Evolutionary conservation across 2,888 invertebrate genomes (phyloP).

Genomic region (Eretmocerus hayati): DNA sequence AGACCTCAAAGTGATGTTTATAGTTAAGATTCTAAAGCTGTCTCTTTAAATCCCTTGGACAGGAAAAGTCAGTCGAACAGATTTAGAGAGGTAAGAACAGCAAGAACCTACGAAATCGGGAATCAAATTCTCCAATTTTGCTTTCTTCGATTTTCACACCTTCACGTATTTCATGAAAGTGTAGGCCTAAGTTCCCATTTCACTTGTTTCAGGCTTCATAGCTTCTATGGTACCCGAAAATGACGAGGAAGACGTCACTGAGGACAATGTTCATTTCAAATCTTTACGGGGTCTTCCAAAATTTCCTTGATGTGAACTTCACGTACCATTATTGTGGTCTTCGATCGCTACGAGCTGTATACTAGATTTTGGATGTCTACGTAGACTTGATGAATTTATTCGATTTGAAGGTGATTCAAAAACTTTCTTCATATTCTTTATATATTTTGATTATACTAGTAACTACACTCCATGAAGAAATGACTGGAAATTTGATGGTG

Average conservation of each 20-base stretch:
- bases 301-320: constrained; percentile 33
- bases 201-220: constrained; percentile 41
- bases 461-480: too few relatives aligned
- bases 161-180: too few relatives aligned
- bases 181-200: not conserved
- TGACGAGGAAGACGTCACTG: constrained; percentile 32
- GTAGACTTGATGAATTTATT: constrained; percentile 31
- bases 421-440: too few relatives aligned
- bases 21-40: too few relatives aligned
- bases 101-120: too few relatives aligned
- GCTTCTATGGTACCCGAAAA: constrained; percentile 34
- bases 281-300: constrained; percentile 33
- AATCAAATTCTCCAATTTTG: not conserved
- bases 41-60: too few relatives aligned
- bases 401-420: constrained; percentile 38
- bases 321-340: constrained; percentile 38
- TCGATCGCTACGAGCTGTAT: constrained; percentile 32
- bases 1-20: too few relatives aligned
- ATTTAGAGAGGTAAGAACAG: not conserved
- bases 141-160: too few relatives aligned
- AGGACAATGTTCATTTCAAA: constrained; percentile 33
- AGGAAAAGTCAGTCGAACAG: too few relatives aligned
- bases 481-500: too few relatives aligned
- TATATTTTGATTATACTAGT: too few relatives aligned
- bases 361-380: constrained; percentile 41